phyloP scores from a whole-genome alignment of 2,888 invertebrate genomes.

The Gisinianus flammeolus region DNA sequence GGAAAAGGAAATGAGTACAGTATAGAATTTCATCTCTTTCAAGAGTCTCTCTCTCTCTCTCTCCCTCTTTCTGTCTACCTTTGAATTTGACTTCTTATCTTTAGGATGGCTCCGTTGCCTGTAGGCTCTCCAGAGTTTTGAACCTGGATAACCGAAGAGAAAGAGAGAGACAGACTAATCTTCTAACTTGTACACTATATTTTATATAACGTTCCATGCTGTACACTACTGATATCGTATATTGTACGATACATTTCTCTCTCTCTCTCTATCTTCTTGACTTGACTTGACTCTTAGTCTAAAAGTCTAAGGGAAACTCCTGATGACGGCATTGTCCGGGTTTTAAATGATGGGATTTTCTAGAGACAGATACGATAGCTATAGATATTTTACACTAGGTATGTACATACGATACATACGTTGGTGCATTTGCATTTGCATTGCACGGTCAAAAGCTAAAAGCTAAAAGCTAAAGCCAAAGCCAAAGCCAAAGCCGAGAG shows the following conservation, averaged over 20 bases:
- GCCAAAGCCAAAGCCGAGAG: too few species aligned
- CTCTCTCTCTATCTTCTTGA: background rate
- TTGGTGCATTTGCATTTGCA: background rate
- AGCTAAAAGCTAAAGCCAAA: conserved; percentile 4
- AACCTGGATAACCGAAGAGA: too few species aligned
- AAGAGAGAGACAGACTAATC: too few species aligned
- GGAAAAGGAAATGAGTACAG: background rate
- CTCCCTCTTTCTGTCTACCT: background rate
- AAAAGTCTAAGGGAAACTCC: background rate
- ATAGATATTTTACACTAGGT: too few species aligned
- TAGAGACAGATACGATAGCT: conserved; percentile 9
- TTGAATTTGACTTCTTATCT: conserved; percentile 14
- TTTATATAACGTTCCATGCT: too few species aligned
- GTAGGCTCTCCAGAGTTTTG: too few species aligned
- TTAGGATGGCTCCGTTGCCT: background rate
- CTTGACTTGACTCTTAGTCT: background rate
- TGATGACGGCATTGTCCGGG: conserved; percentile 14
- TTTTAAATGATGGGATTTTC: conserved; percentile 21
- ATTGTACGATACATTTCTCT: background rate
- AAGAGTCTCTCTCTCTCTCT: background rate
- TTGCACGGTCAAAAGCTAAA: background rate
- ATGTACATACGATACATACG: too few species aligned
- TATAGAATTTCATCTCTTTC: conserved; percentile 1
- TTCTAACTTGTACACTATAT: too few species aligned
- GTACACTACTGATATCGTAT: too few species aligned